These are phyloP conservation scores for Oxystoma pomonae DNA, from an alignment of 2,888 invertebrate genomes.

Conservation along the genomic window DNA sequence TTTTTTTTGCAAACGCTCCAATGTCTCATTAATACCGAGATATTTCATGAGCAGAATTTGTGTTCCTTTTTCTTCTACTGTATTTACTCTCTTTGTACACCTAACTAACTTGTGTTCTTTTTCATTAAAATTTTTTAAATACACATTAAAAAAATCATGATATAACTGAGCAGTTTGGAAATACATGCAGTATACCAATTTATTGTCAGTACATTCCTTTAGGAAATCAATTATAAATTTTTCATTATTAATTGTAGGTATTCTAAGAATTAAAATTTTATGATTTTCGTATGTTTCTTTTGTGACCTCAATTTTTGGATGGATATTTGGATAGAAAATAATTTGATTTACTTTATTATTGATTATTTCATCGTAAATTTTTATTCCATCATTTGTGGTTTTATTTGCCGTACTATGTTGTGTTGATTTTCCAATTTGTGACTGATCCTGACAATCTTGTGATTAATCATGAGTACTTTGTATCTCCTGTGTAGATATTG, in stretches of 20 bases:
- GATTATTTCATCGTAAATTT: background rate
- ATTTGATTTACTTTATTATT: conserved; percentile 3
- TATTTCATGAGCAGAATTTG: conserved; percentile 2
- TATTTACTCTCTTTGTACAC: conserved; percentile 6
- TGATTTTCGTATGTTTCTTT: background rate
- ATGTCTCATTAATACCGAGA: conserved; percentile 9
- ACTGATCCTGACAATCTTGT: background rate
- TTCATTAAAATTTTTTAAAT: conserved; percentile 4
- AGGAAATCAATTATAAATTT: background rate
- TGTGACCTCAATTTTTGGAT: background rate
- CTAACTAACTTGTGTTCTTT: conserved; percentile 3
- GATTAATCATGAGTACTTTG: background rate
- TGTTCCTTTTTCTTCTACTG: background rate
- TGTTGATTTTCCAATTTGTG: background rate
- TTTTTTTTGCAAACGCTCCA: background rate
- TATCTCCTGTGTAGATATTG: background rate
- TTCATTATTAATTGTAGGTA: conserved; percentile 1
- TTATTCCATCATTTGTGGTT: conserved; percentile 1
- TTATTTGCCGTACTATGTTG: conserved; percentile 1
- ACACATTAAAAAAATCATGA: background rate
- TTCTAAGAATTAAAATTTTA: background rate
- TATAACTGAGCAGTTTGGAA: conserved; percentile 1
- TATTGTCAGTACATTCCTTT: background rate
- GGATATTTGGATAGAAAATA: background rate
- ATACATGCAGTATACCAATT: background rate